phyloP scores from a whole-genome alignment of 2,888 invertebrate species.

The Andrena camellia region DNA sequence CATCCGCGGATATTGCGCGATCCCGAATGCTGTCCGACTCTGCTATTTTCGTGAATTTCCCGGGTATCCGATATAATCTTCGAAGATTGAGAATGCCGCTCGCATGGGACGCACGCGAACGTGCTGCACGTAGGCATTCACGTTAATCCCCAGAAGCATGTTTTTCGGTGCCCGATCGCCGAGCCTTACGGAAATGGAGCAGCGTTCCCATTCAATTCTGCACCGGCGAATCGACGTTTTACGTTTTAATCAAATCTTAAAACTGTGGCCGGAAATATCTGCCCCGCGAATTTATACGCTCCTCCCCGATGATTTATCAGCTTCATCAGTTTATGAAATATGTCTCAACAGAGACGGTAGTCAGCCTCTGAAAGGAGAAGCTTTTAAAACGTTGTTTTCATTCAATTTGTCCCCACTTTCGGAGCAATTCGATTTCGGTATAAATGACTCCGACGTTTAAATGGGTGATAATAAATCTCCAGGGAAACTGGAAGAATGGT shows the following conservation, averaged over 20 bases:
- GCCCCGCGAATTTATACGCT: background rate
- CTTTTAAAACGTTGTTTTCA: too few relatives aligned
- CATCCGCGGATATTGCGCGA: conserved; percentile 31
- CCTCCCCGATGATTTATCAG: background rate
- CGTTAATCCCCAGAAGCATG: conserved; percentile 30
- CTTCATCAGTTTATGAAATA: too few relatives aligned
- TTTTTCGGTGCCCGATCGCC: background rate
- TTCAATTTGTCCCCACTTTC: too few relatives aligned
- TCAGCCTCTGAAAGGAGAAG: too few relatives aligned
- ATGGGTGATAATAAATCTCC: too few relatives aligned
- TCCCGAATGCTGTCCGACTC: background rate
- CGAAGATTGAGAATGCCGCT: conserved; percentile 33
- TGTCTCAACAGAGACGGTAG: too few relatives aligned
- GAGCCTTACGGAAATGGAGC: conserved; percentile 3
- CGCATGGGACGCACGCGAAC: background rate
- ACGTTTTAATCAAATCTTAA: background rate
- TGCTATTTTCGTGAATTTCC: conserved; percentile 26
- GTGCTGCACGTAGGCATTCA: conserved; percentile 1
- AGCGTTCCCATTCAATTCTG: background rate
- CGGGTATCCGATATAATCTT: conserved; percentile 24
- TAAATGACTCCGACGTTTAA: too few relatives aligned
- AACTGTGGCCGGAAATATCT: background rate
- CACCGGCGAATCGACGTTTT: background rate
- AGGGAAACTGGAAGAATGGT: too few relatives aligned
- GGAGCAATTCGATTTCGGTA: too few relatives aligned